phyloP scores from a whole-genome alignment of 92 coral and sea anemone species.

The Bergia sp. region DNA sequence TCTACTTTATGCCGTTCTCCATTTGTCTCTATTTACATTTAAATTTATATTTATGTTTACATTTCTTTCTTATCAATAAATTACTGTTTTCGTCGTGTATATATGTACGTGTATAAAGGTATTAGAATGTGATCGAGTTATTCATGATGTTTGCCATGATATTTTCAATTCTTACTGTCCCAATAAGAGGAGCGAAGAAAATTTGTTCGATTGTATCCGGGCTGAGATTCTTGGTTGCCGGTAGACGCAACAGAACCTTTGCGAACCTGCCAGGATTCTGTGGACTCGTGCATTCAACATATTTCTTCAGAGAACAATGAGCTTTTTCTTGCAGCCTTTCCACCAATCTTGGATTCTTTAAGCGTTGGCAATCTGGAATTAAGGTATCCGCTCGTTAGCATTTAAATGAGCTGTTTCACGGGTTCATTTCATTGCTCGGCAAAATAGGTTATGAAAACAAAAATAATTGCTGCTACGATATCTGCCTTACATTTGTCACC shows the following conservation, averaged over 20 bases:
- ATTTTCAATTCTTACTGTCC: slow-evolving; percentile 85
- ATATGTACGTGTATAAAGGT: not conserved
- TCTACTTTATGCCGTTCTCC: too few relatives aligned
- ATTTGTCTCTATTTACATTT: too few relatives aligned
- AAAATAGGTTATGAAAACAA: too few relatives aligned
- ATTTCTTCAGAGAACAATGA: slow-evolving; percentile 82
- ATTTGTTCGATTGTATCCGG: slow-evolving; percentile 81
- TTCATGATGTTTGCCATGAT: slow-evolving; percentile 89
- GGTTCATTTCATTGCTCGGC: not conserved
- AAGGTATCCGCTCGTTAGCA: not conserved
- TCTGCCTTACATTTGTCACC: too few relatives aligned
- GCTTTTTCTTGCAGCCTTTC: slow-evolving; percentile 89
- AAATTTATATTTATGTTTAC: too few relatives aligned
- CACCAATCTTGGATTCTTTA: slow-evolving; percentile 75
- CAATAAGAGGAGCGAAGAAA: slow-evolving; percentile 92
- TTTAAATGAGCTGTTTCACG: not conserved
- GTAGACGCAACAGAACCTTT: slow-evolving; percentile 82
- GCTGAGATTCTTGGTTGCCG: slow-evolving; percentile 81
- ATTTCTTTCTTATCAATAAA: too few relatives aligned
- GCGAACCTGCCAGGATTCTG: slow-evolving; percentile 88
- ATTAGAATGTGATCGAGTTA: slow-evolving; percentile 51
- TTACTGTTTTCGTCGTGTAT: not conserved
- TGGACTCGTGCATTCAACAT: slow-evolving; percentile 70
- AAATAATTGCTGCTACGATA: too few relatives aligned
- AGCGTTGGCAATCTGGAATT: slow-evolving; percentile 41